Percentiles rank a stretch among this genome's conserved stretches.
Conservation (phyloP, 2,888 invertebrate genomes). For the Pseudeuparius sepicola region DNA sequence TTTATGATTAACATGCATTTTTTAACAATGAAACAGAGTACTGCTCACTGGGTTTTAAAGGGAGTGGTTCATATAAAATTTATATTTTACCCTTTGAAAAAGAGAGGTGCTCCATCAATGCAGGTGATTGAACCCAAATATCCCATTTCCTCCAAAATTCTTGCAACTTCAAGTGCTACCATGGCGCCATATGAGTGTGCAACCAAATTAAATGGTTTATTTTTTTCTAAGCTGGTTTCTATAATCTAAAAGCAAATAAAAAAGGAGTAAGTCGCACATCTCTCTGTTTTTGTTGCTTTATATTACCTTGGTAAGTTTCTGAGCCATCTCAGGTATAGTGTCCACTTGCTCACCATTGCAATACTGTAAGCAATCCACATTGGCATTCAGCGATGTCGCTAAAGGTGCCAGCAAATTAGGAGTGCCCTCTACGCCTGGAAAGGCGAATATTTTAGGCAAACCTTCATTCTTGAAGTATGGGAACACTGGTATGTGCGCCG, state of each 20-base stretch:
- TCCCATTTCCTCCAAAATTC: conserved; percentile 57
- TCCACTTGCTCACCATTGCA: conserved; percentile 40
- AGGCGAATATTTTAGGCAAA: conserved; percentile 44
- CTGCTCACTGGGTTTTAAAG: too few relatives aligned
- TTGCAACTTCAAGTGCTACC: conserved; percentile 66
- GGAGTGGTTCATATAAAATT: too few relatives aligned
- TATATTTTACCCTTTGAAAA: too few relatives aligned
- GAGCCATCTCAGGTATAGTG: conserved; percentile 44
- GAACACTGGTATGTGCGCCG: conserved; percentile 5
- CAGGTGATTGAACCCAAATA: conserved; percentile 55
- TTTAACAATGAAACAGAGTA: too few relatives aligned
- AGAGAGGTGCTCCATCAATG: conserved; percentile 70
- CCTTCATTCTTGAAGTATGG: not conserved
- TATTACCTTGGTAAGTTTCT: conserved; percentile 31
- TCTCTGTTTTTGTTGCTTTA: conserved; percentile 2
- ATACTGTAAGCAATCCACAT: conserved; percentile 46
- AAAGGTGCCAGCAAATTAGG: conserved; percentile 45
- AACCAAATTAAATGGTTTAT: conserved; percentile 58
- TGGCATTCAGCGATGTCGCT: conserved; percentile 42
- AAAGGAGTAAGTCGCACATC: conserved; percentile 16
- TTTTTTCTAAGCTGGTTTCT: conserved; percentile 42
- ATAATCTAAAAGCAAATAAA: conserved; percentile 42
- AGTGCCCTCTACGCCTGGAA: conserved; percentile 62
- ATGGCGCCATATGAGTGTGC: conserved; percentile 87
- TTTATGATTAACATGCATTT: too few relatives aligned